Evolutionary conservation across 2,888 invertebrate species (phyloP), one percentile per base, ranked within the genome.

Genomic region (Eumacrocentrus americanus): DNA sequence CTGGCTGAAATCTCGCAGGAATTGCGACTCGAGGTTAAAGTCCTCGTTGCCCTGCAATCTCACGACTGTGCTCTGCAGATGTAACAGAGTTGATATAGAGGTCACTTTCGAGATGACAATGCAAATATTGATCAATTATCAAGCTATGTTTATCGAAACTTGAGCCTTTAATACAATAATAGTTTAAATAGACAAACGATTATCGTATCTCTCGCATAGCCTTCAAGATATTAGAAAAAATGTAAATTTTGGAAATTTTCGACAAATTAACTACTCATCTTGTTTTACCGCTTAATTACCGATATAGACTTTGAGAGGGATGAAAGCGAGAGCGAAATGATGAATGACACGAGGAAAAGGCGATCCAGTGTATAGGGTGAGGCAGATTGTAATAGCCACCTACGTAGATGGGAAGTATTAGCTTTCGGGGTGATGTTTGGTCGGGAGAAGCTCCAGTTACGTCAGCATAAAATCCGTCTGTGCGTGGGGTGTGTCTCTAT

Each of bases 341-440:
- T 29, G 29, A 29, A 29, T 29, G 29, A 29, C 29, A 29, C n/a
- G n/a, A 29, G 9, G 29, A 4, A 29, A 29, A 29, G 9, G 9
- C 29, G 4, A 29, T 9, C 29, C 29, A 29, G 9, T 29, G 9
- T 29, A 29, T 29, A 29, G 29, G 5, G 9, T 29, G 29, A 29
- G 29, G 29, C 4, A 9, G 29, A 29, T 4, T 6, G 61, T 73
- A 67, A 73, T 67, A 70, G 65, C 67, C 65, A 66, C 67, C 69
- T 70, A 73, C 72, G 63, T 68, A 61, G 57, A 60, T 59, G 25
- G 61, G 61, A 48, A 44, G 69, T 72, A 73, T 74, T 70, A 72
- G 62, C 69, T 68, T 66, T 68, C 60, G 67, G 66, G 70, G 67
- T 70, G 29, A 67, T 69, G 67, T 73, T 70, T 72, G 67, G 66